A percentile compares a stretch with the other conserved stretches of the same genome.
phyloP scores from a whole-genome alignment of 2,888 invertebrate species.

The Agriopis leucophaearia region DNA sequence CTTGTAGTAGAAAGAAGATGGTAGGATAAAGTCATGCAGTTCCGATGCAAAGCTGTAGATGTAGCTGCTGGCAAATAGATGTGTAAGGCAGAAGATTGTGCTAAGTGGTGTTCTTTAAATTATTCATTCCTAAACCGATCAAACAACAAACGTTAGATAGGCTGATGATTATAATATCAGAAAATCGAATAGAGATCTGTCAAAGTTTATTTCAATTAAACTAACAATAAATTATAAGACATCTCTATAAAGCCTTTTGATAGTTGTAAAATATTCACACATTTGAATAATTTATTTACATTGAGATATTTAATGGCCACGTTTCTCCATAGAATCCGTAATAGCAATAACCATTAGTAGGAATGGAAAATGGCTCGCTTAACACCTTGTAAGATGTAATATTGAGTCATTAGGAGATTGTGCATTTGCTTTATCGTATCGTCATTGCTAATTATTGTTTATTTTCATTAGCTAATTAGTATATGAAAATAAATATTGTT shows the following conservation, averaged over 20 bases:
- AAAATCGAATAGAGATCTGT: no score
- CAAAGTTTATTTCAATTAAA: background rate
- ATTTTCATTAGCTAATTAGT: conserved; percentile 9
- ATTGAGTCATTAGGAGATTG: conserved; percentile 10
- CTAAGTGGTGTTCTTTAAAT: no score
- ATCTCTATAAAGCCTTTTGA: background rate
- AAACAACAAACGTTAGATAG: background rate
- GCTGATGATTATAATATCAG: background rate
- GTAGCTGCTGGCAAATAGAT: no score
- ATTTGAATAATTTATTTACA: conserved; percentile 26
- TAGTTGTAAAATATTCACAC: background rate
- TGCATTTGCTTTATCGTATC: conserved; percentile 19
- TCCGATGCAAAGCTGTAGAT: no score
- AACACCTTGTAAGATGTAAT: conserved; percentile 23
- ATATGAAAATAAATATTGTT: conserved; percentile 1
- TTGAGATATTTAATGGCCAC: conserved; percentile 17
- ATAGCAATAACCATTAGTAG: conserved; percentile 22
- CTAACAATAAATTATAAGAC: background rate
- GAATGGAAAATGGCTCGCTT: conserved; percentile 25
- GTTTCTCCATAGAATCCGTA: conserved; percentile 20
- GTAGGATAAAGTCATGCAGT: no score
- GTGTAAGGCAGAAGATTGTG: background rate
- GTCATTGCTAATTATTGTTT: conserved; percentile 13
- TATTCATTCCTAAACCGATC: background rate
- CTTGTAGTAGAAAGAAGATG: no score